Percentiles rank a stretch among this genome's conserved stretches.
Conservation (phyloP, 2,797 vertebrate species). For the Dicrostonyx torquatus region DNA sequence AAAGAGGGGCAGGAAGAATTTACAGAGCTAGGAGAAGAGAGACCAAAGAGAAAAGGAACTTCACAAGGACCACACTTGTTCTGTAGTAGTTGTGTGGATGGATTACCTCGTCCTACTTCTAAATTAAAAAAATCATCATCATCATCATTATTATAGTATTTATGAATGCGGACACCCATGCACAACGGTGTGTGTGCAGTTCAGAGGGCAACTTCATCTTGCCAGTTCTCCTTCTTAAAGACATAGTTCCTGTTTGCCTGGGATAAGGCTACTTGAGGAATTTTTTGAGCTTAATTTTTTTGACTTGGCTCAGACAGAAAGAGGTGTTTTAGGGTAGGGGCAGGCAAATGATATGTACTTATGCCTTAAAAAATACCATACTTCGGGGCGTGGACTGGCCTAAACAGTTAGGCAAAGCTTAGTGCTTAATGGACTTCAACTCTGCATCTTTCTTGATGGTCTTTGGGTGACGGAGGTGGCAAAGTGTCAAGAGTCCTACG, state of each 20-base stretch:
- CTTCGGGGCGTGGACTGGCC: neutral
- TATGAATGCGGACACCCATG: neutral
- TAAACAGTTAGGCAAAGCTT: neutral
- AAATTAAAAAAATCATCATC: neutral
- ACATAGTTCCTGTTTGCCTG: neutral
- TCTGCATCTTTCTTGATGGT: neutral
- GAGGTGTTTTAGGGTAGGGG: neutral
- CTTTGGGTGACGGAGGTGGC: neutral
- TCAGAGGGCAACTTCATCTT: neutral
- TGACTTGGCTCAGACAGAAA: constrained; percentile 22
- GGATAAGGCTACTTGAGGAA: neutral
- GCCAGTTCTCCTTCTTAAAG: neutral
- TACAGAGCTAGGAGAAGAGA: neutral
- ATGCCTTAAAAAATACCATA: neutral
- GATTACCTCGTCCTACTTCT: neutral
- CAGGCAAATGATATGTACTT: neutral
- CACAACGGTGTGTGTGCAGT: neutral
- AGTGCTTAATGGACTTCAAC: neutral
- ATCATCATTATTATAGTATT: neutral
- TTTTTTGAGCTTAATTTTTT: neutral
- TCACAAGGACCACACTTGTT: neutral
- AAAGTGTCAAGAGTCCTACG: neutral
- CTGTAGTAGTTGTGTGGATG: neutral
- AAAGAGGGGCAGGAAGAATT: neutral
- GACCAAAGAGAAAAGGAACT: neutral